Conservation (phyloP, 1,140 invertebrate genomes). For the Platyscapa corneri region DNA sequence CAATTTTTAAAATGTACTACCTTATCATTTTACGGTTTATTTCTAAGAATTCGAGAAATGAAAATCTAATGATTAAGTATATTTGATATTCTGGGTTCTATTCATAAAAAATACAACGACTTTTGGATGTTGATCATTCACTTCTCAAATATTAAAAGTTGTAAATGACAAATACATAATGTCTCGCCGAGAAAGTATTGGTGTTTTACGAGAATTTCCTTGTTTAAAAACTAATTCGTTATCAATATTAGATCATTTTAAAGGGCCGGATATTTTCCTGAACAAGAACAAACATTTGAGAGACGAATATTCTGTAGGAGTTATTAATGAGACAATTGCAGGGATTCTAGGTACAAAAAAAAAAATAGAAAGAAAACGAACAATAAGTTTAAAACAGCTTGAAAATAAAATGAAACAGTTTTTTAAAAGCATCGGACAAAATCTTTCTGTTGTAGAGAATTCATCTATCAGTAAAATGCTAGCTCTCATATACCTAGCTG, state of each 20-base stretch:
- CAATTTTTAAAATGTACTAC: no score
- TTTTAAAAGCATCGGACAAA: background rate
- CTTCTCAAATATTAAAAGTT: background rate
- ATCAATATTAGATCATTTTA: background rate
- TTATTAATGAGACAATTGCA: background rate
- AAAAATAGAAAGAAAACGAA: background rate
- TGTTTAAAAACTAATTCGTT: background rate
- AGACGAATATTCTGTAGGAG: background rate
- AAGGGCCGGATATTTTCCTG: background rate
- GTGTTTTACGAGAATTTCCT: conserved; percentile 8
- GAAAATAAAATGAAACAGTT: conserved; percentile 3
- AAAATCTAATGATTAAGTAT: no score
- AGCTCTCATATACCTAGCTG: conserved; percentile 62
- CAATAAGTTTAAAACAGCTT: background rate
- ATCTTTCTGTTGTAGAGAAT: conserved; percentile 58
- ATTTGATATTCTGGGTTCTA: no score
- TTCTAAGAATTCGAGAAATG: no score
- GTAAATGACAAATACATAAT: background rate
- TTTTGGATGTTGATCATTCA: no score
- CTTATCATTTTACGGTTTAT: no score
- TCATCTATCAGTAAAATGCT: conserved; percentile 63
- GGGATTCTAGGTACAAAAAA: conserved; percentile 13
- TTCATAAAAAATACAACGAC: no score
- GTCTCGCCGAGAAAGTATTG: conserved; percentile 19
- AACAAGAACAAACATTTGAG: background rate